Evolutionary conservation across 2,113 vertebrate species (phyloP).

Genomic region (Nicator chloris): DNA sequence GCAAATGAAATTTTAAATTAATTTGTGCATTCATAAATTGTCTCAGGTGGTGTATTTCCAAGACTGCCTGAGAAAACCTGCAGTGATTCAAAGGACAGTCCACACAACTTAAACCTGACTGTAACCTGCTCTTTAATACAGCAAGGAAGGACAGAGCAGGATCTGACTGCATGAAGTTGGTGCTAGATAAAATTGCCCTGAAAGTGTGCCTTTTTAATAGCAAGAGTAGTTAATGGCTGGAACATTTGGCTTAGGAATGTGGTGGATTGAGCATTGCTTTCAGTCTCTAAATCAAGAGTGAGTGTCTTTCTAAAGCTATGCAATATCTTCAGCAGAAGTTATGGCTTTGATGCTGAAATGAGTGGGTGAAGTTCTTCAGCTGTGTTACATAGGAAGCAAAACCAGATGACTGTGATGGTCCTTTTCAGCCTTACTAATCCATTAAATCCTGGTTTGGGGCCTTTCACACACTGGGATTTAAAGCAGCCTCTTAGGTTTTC

Average conservation of each 20-base stretch:
- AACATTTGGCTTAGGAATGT: conserved; percentile 30
- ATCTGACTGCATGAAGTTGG: neutral
- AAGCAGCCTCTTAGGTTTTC: conserved; percentile 7
- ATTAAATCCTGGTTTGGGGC: conserved; percentile 47
- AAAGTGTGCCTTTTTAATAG: conserved; percentile 23
- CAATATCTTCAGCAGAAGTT: conserved; percentile 40
- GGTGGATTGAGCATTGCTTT: conserved; percentile 22
- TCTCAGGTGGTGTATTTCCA: neutral
- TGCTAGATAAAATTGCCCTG: neutral
- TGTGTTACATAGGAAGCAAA: conserved; percentile 39
- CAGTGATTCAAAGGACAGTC: neutral
- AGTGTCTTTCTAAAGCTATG: conserved; percentile 21
- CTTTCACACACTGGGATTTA: neutral
- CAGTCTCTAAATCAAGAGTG: conserved; percentile 42
- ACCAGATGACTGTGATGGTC: conserved; percentile 40
- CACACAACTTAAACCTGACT: neutral
- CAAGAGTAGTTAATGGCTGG: conserved; percentile 11
- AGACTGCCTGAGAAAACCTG: neutral
- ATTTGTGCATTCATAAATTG: neutral
- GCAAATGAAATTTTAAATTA: neutral
- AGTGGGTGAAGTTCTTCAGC: conserved; percentile 50
- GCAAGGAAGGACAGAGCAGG: rapidly evolving
- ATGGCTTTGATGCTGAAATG: conserved; percentile 36
- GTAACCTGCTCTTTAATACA: neutral
- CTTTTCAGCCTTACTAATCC: conserved; percentile 37